These are phyloP conservation scores for Vespertilio murinus DNA, from an alignment of 2,797 vertebrate species.

Conservation along the genomic window DNA sequence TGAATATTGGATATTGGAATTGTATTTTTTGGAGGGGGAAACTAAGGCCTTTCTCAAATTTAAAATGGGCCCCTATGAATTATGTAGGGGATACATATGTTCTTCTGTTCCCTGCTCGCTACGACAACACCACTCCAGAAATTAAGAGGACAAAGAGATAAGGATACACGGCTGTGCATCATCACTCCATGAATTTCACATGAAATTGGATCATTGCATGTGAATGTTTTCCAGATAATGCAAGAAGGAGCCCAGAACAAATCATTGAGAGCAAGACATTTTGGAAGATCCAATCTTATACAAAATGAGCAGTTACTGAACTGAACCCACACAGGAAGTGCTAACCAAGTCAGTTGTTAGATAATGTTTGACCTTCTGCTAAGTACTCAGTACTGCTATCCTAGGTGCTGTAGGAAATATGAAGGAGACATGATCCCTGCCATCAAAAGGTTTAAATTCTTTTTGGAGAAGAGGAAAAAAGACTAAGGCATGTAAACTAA, in stretches of 20 bases:
- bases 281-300: not conserved
- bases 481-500: not conserved
- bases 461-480: not conserved
- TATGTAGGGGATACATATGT: too few relatives aligned
- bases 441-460: not conserved
- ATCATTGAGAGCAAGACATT: not conserved
- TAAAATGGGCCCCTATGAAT: not conserved
- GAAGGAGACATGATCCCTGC: not conserved
- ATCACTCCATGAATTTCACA: not conserved
- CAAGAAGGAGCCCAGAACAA: not conserved
- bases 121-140: not conserved
- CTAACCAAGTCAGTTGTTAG: not conserved
- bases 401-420: not conserved
- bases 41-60: not conserved
- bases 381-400: not conserved
- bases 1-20: not conserved
- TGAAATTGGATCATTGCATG: not conserved
- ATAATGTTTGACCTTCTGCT: not conserved
- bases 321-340: not conserved
- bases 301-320: not conserved
- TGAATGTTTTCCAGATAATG: not conserved
- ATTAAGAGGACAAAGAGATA: not conserved
- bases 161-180: rapidly evolving
- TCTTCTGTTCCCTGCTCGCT: not conserved
- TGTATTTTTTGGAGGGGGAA: not conserved